Evolutionary conservation across 2,888 invertebrate genomes (phyloP).

Genomic region (Hirtodrosophila cameraria): DNA sequence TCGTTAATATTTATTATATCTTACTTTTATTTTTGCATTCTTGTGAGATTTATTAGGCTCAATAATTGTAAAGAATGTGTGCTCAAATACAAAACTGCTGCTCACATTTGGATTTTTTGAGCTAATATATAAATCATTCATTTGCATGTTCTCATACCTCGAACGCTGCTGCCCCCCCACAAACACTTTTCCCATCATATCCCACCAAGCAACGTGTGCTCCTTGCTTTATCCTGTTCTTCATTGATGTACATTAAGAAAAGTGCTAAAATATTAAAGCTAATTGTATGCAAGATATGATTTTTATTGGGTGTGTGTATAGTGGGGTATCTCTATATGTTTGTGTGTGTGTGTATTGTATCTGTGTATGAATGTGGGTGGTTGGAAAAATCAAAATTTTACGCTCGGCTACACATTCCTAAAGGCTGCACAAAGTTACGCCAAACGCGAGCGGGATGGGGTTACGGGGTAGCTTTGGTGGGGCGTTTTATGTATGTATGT

Average conservation of each 20-base stretch:
- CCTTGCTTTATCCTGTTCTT: slow-evolving; percentile 40
- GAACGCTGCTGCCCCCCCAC: background rate
- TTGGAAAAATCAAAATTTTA: slow-evolving; percentile 75
- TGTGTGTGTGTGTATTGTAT: background rate
- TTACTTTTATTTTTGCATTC: slow-evolving; percentile 10
- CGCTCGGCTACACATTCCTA: slow-evolving; percentile 70
- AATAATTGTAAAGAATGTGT: slow-evolving; percentile 66
- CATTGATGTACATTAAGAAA: slow-evolving; percentile 62
- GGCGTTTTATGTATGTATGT: slow-evolving; percentile 20
- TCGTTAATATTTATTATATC: background rate
- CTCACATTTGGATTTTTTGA: slow-evolving; percentile 51
- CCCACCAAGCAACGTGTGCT: background rate
- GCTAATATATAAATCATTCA: slow-evolving; percentile 52
- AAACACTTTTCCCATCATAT: too few relatives aligned
- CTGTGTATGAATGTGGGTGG: slow-evolving; percentile 30
- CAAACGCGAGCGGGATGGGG: slow-evolving; percentile 25
- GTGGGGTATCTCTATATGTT: background rate
- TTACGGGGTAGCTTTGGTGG: background rate
- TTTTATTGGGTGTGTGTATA: slow-evolving; percentile 36
- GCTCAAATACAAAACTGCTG: slow-evolving; percentile 33
- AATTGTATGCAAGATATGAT: slow-evolving; percentile 64
- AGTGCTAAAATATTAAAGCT: slow-evolving; percentile 64
- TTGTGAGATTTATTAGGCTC: slow-evolving; percentile 52
- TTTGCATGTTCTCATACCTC: slow-evolving; percentile 40
- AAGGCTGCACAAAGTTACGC: slow-evolving; percentile 63